phyloP scores from a whole-genome alignment of 2,797 vertebrate species.

The Chromis chromis region DNA sequence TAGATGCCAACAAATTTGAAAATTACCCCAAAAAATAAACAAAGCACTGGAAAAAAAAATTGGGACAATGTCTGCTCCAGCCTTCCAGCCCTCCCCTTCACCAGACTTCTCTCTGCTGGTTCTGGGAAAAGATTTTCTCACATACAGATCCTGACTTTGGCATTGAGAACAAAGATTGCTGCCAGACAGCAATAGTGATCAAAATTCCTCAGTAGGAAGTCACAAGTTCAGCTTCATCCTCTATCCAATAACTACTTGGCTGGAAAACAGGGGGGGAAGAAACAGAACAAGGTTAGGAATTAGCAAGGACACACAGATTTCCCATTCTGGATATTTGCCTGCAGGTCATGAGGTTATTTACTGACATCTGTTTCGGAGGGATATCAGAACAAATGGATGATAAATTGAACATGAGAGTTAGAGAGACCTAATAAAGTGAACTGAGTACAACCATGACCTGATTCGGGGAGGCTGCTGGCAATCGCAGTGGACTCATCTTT shows the following conservation, averaged over 20 bases:
- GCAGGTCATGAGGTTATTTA: constrained; percentile 38
- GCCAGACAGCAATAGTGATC: constrained; percentile 70
- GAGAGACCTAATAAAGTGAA: constrained; percentile 43
- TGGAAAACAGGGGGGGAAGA: constrained; percentile 31
- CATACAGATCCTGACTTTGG: constrained; percentile 73
- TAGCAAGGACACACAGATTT: constrained; percentile 50
- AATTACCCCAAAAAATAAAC: constrained; percentile 63
- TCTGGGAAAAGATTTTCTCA: constrained; percentile 79
- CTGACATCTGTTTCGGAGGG: constrained; percentile 49
- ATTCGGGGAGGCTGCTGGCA: constrained; percentile 48
- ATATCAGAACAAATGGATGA: constrained; percentile 50
- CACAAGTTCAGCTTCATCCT: constrained; percentile 68
- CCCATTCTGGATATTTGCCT: constrained; percentile 55
- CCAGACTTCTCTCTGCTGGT: constrained; percentile 51
- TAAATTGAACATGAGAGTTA: constrained; percentile 52
- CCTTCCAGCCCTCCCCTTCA: constrained; percentile 18
- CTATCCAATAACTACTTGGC: constrained; percentile 63
- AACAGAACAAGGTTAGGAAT: constrained; percentile 39
- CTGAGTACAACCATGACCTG: constrained; percentile 16
- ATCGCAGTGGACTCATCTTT: constrained; percentile 26
- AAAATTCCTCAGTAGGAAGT: constrained; percentile 75
- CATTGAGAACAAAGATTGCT: constrained; percentile 65
- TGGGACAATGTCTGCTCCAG: constrained; percentile 40
- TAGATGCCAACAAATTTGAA: constrained; percentile 71
- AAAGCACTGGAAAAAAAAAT: constrained; percentile 50